phyloP scores from a whole-genome alignment of 2,797 vertebrate species.

The Channallabes apus region DNA sequence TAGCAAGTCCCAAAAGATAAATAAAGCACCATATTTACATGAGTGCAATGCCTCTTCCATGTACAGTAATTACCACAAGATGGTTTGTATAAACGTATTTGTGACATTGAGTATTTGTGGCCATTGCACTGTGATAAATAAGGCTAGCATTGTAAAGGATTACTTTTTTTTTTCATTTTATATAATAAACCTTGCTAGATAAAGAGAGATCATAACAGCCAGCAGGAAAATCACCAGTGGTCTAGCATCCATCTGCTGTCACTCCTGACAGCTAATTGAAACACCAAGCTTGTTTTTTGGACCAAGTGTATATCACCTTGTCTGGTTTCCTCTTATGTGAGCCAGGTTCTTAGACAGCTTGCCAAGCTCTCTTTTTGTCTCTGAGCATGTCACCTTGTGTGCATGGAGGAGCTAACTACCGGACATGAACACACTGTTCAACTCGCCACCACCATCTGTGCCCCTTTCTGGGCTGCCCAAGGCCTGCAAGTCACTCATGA shows the following conservation, averaged over 20 bases:
- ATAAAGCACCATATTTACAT: not conserved
- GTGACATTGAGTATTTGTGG: not conserved
- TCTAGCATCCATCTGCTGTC: conserved; percentile 31
- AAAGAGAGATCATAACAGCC: not conserved
- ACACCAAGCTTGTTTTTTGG: conserved; percentile 25
- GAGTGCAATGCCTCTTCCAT: not conserved
- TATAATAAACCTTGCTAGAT: not conserved
- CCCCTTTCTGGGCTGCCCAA: conserved; percentile 72
- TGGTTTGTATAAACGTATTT: not conserved
- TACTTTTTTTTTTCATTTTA: not conserved
- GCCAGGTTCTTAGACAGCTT: conserved; percentile 46
- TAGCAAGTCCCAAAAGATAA: not conserved
- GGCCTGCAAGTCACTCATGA: conserved; percentile 70
- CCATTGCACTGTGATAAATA: not conserved
- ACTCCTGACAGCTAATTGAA: conserved; percentile 43
- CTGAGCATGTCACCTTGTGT: conserved; percentile 22
- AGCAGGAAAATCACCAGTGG: conserved; percentile 14
- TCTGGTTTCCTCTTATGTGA: conserved; percentile 2
- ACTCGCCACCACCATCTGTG: conserved; percentile 68
- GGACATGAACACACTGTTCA: conserved; percentile 46
- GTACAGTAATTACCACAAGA: not conserved
- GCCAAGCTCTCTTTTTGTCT: conserved; percentile 13
- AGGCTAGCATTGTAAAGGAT: not conserved
- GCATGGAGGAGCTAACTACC: conserved; percentile 40
- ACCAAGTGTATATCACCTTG: conserved; percentile 22